A percentile compares a stretch with the other conserved stretches of the same genome.
Conservation (phyloP, 2,888 invertebrate species). For the Drosophila testacea region DNA sequence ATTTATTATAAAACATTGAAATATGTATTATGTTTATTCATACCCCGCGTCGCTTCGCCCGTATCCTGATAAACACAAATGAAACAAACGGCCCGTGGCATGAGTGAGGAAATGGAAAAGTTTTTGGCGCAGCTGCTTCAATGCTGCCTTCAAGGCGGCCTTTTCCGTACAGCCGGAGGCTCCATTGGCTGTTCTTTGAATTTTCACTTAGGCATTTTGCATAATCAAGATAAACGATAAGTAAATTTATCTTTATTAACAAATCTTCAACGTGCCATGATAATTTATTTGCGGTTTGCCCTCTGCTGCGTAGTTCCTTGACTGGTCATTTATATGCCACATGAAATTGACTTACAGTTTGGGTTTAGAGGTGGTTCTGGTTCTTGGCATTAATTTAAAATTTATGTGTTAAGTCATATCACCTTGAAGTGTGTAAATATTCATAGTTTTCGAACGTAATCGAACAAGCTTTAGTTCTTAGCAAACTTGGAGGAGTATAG, state of each 20-base stretch:
- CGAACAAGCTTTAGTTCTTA: constrained; percentile 8
- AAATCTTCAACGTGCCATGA: constrained; percentile 74
- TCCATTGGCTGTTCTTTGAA: constrained; percentile 57
- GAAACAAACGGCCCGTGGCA: constrained; percentile 43
- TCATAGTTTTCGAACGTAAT: constrained; percentile 12
- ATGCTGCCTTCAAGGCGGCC: background rate
- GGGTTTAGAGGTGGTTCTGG: constrained; percentile 1
- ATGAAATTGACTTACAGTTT: constrained; percentile 58
- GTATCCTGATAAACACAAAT: constrained; percentile 29
- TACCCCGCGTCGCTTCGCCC: constrained; percentile 13
- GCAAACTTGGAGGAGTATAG: background rate
- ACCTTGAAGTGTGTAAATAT: constrained; percentile 15
- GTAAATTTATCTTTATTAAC: constrained; percentile 80
- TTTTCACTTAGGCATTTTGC: constrained; percentile 79
- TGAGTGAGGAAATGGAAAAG: constrained; percentile 68
- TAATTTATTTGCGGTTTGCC: constrained; percentile 72
- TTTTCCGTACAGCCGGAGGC: constrained; percentile 13
- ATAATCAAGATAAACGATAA: constrained; percentile 79
- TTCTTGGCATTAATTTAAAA: constrained; percentile 14
- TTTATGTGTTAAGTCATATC: constrained; percentile 24
- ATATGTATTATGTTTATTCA: constrained; percentile 73
- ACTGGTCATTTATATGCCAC: constrained; percentile 52
- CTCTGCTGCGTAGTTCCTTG: constrained; percentile 25
- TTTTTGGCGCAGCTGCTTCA: constrained; percentile 66
- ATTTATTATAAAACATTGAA: constrained; percentile 77